These are phyloP conservation scores for Bombus impatiens DNA, from an alignment of 1,140 invertebrate genomes.

Conservation along the genomic window DNA sequence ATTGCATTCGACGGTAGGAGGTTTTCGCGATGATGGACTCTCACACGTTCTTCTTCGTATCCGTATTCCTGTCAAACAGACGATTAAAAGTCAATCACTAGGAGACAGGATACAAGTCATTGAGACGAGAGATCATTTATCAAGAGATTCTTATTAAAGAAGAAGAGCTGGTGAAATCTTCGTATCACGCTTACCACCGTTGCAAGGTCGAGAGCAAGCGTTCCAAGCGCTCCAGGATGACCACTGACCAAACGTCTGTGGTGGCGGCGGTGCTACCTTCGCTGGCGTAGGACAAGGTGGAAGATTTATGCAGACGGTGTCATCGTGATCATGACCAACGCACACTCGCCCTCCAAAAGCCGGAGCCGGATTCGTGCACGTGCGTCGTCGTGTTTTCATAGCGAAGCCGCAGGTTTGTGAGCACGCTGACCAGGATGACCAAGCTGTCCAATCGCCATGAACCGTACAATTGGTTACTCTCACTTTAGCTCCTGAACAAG, in stretches of 20 bases:
- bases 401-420: conserved; percentile 90
- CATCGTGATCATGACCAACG: conserved; percentile 89
- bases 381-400: conserved; percentile 89
- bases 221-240: conserved; percentile 89
- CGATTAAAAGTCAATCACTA: not conserved
- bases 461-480: conserved; percentile 90
- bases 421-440: conserved; percentile 94
- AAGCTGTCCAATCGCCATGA: conserved; percentile 93
- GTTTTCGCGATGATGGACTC: conserved; percentile 85
- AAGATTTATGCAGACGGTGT: conserved; percentile 89
- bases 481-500: conserved; percentile 84
- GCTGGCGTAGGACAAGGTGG: conserved; percentile 89
- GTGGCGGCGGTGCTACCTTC: conserved; percentile 82
- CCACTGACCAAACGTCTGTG: conserved; percentile 88
- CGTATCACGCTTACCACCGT: conserved; percentile 77
- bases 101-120: too few species aligned
- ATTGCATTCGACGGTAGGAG: conserved; percentile 85
- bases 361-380: conserved; percentile 92
- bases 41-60: conserved; percentile 85
- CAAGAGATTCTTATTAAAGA: not conserved
- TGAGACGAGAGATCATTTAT: too few species aligned
- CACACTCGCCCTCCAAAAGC: conserved; percentile 92
- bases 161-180: too few species aligned
- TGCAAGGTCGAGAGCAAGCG: conserved; percentile 84
- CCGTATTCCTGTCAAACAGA: conserved; percentile 73